Evolutionary conservation across 92 coral and sea anemone genomes (phyloP), one percentile per base, ranked within the genome.

Genomic region (Heliopora coerulea): DNA sequence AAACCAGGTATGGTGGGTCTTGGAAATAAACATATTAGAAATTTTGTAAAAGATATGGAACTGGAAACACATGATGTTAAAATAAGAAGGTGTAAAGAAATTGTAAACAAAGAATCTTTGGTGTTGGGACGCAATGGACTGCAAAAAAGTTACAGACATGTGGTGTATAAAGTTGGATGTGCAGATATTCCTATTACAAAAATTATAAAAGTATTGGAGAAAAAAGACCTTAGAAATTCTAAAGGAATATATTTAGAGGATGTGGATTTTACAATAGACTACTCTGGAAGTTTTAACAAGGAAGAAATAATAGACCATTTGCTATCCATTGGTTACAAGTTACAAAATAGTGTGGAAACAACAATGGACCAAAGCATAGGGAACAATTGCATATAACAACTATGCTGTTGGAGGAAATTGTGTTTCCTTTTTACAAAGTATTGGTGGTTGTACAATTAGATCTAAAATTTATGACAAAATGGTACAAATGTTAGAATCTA

Each of bases 401-500:
- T 11, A 30, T 27, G 4, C 4, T 27, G 66, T 60, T 12, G 66
- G 66, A 27, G 21, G 23, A 12, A 60, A 60, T 29, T 60, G 66
- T 60, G 23, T 60, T 19, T 28, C 66, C 1, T 60, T 3, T 3
- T 9, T 60, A 23, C 37, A 60, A 60, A 9, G 7, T 17, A 3
- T 60, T 7, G 18, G 23, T 35, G 33, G 33, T 3, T 18, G 18
- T 17, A 35, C 3, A 18, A 60, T 27, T 28, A 4, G 41, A 6
- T n/a, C 52, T 6, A 46, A 46, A 15, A 46, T 46, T 15, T 60
- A 60, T 30, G 41, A 60, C 66, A 60, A 60, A 35, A 27, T 60
- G 41, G 66, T 60, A 4, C 66, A 60, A 35, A 60, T 60, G 66
- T 60, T 60, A n/a, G 66, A 60, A n/a, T 27, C 39, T 17, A 60